Evolutionary conservation across 2,797 vertebrate species (phyloP), one percentile per base, ranked within the genome.

Genomic region (Octomys mimax): DNA sequence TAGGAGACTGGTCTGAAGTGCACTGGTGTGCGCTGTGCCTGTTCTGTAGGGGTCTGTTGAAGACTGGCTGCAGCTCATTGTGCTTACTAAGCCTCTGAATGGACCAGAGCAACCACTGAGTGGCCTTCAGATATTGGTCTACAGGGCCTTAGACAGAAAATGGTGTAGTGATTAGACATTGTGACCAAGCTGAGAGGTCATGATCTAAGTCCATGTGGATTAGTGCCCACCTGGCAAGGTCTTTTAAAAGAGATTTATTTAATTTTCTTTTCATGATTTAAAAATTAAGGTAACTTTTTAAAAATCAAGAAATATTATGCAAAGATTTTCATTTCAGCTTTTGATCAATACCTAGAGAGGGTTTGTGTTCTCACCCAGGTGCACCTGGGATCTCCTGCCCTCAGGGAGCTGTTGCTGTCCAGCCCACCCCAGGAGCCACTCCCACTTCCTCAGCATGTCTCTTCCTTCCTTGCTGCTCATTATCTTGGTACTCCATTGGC

Each of bases 401-500:
- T 36, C 22, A 18, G 62, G 24, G 61, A 70, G 0, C 26, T 42
- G 14, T 26, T 0, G 0, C 3, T 36, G 12, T n/a, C 24, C 49
- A 16, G 1, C 42, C 36, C 39, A 24, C 39, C 49, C 4, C 10
- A 14, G 16, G 22, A 13, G 21, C 46, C 19, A 1, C 0, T 1
- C 57, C 62, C 3, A 19, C 33, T 21, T 49, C 46, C 33, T 13
- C 16, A 57, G n/a, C 21, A 9, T 10, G 4, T 7, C 6, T 52
- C 11, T 12, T 73, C 70, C 2, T 49, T 73, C 2, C 22, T 14
- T 59, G 18, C 46, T 94, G 2, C 28, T 59, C 36, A 16, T 75
- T 64, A 49, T 71, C 66, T 52, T 75, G 28, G 13, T 68, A 14
- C 2, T 0, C 11, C 24, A 4, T 33, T 84, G 49, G 4, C 52